Conservation (phyloP, 2,888 invertebrate genomes). For the Orthosia gothica region DNA sequence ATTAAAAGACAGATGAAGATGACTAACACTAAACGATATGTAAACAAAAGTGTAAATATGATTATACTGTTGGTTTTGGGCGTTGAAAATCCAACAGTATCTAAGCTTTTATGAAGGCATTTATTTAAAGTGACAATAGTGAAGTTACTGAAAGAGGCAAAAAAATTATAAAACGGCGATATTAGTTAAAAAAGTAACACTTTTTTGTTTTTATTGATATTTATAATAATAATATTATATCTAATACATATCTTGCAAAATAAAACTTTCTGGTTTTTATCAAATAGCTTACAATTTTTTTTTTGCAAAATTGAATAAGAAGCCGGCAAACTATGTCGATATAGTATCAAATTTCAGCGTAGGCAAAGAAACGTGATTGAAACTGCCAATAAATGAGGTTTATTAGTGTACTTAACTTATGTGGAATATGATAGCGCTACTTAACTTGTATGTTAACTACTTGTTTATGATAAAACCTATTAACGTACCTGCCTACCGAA, state of each 20-base stretch:
- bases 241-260: no score
- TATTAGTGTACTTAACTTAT: neutral
- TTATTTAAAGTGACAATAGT: no score
- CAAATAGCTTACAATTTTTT: neutral
- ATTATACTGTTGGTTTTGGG: neutral
- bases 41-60: neutral
- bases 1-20: no score
- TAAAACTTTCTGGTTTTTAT: neutral
- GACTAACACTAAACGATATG: neutral
- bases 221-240: no score
- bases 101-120: no score
- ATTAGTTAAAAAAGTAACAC: neutral
- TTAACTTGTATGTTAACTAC: neutral
- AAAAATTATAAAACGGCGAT: no score
- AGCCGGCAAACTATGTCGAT: neutral
- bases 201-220: neutral
- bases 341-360: conserved; percentile 11
- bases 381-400: neutral
- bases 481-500: neutral
- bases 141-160: no score
- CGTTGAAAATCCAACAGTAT: neutral
- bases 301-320: neutral
- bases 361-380: neutral
- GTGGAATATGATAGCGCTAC: neutral
- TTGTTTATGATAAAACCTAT: neutral